Evolutionary conservation across 2,113 vertebrate genomes (phyloP).

Genomic region (Alces alces): DNA sequence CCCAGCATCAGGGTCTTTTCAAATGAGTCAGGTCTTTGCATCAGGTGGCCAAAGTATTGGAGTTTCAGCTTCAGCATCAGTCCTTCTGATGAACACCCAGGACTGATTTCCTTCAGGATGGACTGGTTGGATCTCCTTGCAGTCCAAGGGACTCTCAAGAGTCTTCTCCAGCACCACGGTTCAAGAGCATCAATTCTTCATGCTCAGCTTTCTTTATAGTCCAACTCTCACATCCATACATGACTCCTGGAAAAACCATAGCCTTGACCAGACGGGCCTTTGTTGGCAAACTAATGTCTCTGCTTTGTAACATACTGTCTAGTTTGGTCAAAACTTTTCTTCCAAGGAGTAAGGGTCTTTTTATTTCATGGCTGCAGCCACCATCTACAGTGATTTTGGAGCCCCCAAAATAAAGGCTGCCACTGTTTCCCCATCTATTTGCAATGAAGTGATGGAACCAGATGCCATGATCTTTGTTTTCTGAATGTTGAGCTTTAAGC

Average conservation of each 20-base stretch:
- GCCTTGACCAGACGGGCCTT: not conserved
- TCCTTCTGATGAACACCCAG: not conserved
- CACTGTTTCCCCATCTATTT: not conserved
- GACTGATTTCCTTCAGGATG: not conserved
- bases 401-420: not conserved
- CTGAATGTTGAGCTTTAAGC: not conserved
- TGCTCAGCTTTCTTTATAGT: not conserved
- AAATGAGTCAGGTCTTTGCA: not conserved
- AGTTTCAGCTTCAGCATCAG: not conserved
- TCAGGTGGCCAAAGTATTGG: not conserved
- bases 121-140: not conserved
- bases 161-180: too few relatives aligned
- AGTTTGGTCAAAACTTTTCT: not conserved
- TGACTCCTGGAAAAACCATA: not conserved
- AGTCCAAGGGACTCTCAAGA: not conserved
- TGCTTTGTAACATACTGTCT: not conserved
- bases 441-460: not conserved
- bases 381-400: not conserved
- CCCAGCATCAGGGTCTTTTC: not conserved
- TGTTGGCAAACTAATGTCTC: not conserved
- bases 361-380: rapidly evolving
- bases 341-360: not conserved
- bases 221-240: not conserved
- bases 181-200: too few relatives aligned
- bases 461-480: not conserved